Base-by-base conservation (phyloP, 2,797 vertebrate species). In the Poeciliopsis paucimaculata region DNA sequence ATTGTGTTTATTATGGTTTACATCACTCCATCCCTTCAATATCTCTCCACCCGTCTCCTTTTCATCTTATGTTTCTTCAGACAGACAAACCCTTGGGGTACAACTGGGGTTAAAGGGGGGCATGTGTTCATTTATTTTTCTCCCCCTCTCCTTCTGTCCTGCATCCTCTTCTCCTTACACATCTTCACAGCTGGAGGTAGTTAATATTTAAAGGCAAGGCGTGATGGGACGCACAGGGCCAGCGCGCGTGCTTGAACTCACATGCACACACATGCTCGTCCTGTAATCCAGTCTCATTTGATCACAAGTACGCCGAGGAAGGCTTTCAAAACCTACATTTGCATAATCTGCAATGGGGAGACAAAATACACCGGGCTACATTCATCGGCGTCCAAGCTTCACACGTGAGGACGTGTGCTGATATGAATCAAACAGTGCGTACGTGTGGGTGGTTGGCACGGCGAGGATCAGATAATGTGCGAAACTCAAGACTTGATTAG, bases 131-230 rank as follows among this genome's bases (percentile, higher is more conserved):
- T 96, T 95, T 95, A 95, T 94, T 93, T 91, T 90, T 76, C 91
- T 78, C 82, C 84, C 85, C 88, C 87, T 85, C 60, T 78, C 84
- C 84, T 86, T 77, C 88, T 34, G 53, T 90, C 85, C 83, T 53
- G 60, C 87, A 84, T 87, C 86, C 87, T 88, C 89, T 87, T 84
- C 90, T 45, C 85, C 78, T 89, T 89, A 95, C 94, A 95, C 95
- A 91, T 95, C 94, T 89, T 95, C 95, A 92, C 95, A 95, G 95
- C 91, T 92, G 93, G 95, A 94, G 93, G 84, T 94, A 64, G 91
- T 96, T 95, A 95, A 96, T 96, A 96, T 96, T 96, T 95, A 94
- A 95, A 95, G 90, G 88, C 82, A 86, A 92, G 92, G 86, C 92
- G 93, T 91, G 93, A 95, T 93, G 89, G 89, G 90, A 91, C 92